phyloP scores from a whole-genome alignment of 1,140 invertebrate species.

The Aphaenogaster ashmeadi region DNA sequence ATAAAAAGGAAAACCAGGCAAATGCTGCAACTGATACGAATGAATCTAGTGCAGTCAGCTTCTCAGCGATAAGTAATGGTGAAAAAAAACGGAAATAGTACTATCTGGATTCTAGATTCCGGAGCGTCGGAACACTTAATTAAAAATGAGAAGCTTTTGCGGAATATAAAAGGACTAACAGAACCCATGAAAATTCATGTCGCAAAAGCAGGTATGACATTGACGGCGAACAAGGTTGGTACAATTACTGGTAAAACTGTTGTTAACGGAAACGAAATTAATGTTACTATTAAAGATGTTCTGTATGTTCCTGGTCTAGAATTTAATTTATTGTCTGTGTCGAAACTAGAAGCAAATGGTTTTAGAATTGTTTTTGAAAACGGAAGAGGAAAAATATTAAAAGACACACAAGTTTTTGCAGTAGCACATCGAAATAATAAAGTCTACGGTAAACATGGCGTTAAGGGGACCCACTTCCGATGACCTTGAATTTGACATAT shows the following conservation, averaged over 20 bases:
- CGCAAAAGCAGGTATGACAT: background rate
- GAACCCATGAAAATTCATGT: background rate
- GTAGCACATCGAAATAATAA: background rate
- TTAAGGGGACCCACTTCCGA: too few relatives aligned
- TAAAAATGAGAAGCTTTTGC: background rate
- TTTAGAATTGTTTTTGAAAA: constrained; percentile 26
- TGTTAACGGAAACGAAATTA: background rate
- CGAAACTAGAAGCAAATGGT: background rate
- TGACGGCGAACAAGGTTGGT: background rate
- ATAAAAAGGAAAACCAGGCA: background rate
- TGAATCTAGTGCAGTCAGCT: background rate
- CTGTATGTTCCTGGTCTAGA: background rate
- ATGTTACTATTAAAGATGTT: background rate
- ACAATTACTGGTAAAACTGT: background rate
- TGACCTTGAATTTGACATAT: too few relatives aligned
- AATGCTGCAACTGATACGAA: background rate
- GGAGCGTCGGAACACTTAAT: background rate
- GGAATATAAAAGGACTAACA: background rate
- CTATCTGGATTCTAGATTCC: background rate
- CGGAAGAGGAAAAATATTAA: constrained; percentile 49
- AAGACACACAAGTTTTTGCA: background rate
- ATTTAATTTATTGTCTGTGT: background rate
- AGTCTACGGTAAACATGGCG: too few relatives aligned
- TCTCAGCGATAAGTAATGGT: background rate
- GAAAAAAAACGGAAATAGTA: background rate